Evolutionary conservation across 2,797 vertebrate genomes (phyloP), one percentile per base, ranked within the genome.

Genomic region (Alfaro cultratus): DNA sequence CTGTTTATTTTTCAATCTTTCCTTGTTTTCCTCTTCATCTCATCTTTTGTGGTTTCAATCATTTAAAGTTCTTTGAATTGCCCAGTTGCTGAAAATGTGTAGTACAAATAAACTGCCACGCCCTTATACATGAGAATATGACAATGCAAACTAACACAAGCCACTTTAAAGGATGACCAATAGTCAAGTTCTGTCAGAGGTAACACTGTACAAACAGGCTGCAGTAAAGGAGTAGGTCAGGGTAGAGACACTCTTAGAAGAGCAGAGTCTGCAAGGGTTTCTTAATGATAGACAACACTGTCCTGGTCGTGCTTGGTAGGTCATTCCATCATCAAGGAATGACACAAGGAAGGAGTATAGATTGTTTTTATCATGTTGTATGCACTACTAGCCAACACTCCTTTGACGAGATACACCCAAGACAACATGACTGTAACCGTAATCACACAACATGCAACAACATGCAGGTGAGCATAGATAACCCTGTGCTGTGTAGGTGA

Each of bases 371-470:
- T 55, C 53, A n/a, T 55, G 10, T n/a, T 51, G 18, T 21, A 2
- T 51, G 49, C 6, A 51, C 18, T 49, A 49, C 18, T 26, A 53
- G 51, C 23, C 23, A 53, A 53, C 23, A 26, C 8, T 53, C 51
- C 51, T 53, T n/a, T 53, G 51, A 53, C 9, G 6, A 51, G 53
- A 55, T 11, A 15, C n/a, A 31, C 29, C 12, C 34, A 80, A 76
- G 84, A 90, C 87, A 60, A 89, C 90, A 86, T 83, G 82, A 89
- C 94, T 95, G 88, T 91, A 95, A 96, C 94, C 91, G 93, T 93
- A 76, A 83, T 80, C 60, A 73, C 45, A 90, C 41, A 75, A 89
- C 67, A 5, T 80, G 74, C 80, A 88, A 90, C 41, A 75, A 89
- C 67, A 5, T 80, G 74, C 80, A 88, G 57, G 81, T 80, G 89